Base-by-base conservation (phyloP, 2,113 vertebrate genomes). In the Zootoca vivipara region DNA sequence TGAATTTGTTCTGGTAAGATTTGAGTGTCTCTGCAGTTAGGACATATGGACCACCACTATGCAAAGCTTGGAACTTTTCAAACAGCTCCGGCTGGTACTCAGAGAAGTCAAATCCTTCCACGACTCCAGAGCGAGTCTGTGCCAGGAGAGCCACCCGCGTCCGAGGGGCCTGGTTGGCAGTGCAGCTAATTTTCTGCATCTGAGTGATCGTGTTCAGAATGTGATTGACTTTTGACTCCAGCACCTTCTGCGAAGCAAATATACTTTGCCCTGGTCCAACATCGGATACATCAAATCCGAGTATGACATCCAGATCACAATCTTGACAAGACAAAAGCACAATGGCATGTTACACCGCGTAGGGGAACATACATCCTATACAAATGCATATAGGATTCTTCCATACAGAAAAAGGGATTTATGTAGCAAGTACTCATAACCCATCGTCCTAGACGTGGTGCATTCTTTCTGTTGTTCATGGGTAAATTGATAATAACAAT, bases 271-370 rank as follows among this genome's bases (percentile, higher is more conserved):
- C 94, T 0, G 94, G 12, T 15, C 78, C 84, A 0, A 93, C 94
- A 1, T 94, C 94, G 0, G 96, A 95, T 72, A 98, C 98, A 70
- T 99, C 99, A 0, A 99, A 99, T 35, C 99, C 99, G 72, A 99
- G 94, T 89, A 99, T 97, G 90, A 99, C 98, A 20, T 99, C 98
- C 87, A 99, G 80, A 38, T 96, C 95, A 35, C 99, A 99, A 0
- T 95, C 99, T 99, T 94, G 35, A 83, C 93, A 38, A 30, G 26
- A 89, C 85, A 88, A 4, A 46, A 1, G 58, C n/a, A 85, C 22
- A 86, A 82, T 26, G 1, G 3, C 16, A 42, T 62, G 56, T 20
- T 46, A 24, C 46, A 33, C 72, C 74, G 64, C 35, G 0, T 30
- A 0, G 1, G 80, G 84, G 7, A 56, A 52, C 74, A 20, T 13